Evolutionary conservation across 2,888 invertebrate genomes (phyloP), one percentile per base, ranked within the genome.

Genomic region (Nezara viridula): DNA sequence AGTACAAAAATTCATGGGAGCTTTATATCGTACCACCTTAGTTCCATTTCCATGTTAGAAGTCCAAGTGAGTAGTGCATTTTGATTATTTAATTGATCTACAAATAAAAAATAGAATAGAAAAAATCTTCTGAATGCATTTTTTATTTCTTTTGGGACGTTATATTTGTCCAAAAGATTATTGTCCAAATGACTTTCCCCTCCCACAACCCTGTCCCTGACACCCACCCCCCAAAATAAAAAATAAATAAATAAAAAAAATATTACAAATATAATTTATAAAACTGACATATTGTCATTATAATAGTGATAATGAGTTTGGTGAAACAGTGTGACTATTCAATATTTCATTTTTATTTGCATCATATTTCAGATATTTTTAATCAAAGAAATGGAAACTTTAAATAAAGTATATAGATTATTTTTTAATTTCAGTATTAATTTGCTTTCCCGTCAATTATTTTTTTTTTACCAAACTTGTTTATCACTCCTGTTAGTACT

Each of bases 101-200:
- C 81, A 81, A 81, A 81, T 81, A 81, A 81, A 81, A 81, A 9
- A 81, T 66, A 81, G 44, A 81, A 81, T 81, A 44, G 81, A 81
- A 81, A 81, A 81, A 44, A 44, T 81, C n/a, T 81, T 81, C 81
- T 81, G 32, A 81, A 44, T 81, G 81, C 81, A 81, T 81, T 81
- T 81, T 73, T 81, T 81, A 81, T 81, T 81, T 81, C 81, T 81
- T 81, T 81, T 81, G 81, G 44, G 81, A 81, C 81, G 81, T 81
- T 6, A 81, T 81, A 44, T 81, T 81, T 81, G 81, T 81, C 81
- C 81, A 81, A 81, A 81, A 81, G 81, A 81, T 81, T 40, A 40
- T 37, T 44, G 81, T 81, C 81, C 44, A 81, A 81, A 44, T 81
- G 44, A 44, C 44, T 81, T 81, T 44, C 81, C 81, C 81, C 81